Conservation (phyloP, 1,140 invertebrate species). For the Pachypeltis micranthus region DNA sequence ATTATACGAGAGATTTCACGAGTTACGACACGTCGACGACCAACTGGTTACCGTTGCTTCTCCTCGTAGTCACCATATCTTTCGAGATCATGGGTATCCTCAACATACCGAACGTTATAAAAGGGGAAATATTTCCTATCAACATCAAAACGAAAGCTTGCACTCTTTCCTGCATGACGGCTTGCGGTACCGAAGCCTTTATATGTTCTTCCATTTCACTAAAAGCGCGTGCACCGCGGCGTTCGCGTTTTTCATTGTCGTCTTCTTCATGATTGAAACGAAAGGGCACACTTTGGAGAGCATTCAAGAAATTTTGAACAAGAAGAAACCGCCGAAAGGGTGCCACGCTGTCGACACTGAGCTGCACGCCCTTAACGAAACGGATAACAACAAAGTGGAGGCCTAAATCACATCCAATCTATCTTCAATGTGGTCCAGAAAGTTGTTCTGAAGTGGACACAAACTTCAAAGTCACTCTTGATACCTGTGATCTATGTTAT, state of each 20-base stretch:
- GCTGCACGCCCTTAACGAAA: too few species aligned
- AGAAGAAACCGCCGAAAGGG: too few species aligned
- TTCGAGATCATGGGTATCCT: conserved; percentile 21
- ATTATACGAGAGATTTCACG: conserved; percentile 21
- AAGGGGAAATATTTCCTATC: conserved; percentile 22
- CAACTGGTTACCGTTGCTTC: conserved; percentile 16
- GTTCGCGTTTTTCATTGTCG: conserved; percentile 36
- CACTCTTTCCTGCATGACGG: conserved; percentile 13
- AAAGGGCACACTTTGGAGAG: conserved; percentile 64
- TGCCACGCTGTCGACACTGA: too few species aligned
- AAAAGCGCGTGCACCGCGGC: conserved; percentile 52
- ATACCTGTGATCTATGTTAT: too few species aligned
- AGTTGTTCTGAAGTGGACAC: too few species aligned
- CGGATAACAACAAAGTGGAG: too few species aligned
- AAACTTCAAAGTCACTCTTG: too few species aligned
- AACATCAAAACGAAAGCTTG: conserved; percentile 22
- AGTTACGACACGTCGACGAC: not conserved
- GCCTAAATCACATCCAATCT: too few species aligned
- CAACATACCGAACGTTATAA: conserved; percentile 21
- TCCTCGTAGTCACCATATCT: conserved; percentile 4
- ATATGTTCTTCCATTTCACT: conserved; percentile 58
- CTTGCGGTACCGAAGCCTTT: not conserved
- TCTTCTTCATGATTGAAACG: conserved; percentile 62
- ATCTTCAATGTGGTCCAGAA: too few species aligned
- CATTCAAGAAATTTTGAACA: conserved; percentile 43